A percentile compares a stretch with the other conserved stretches of the same genome.
Evolutionary conservation across 2,888 invertebrate species (phyloP).

Genomic region (Nomada ruficornis): DNA sequence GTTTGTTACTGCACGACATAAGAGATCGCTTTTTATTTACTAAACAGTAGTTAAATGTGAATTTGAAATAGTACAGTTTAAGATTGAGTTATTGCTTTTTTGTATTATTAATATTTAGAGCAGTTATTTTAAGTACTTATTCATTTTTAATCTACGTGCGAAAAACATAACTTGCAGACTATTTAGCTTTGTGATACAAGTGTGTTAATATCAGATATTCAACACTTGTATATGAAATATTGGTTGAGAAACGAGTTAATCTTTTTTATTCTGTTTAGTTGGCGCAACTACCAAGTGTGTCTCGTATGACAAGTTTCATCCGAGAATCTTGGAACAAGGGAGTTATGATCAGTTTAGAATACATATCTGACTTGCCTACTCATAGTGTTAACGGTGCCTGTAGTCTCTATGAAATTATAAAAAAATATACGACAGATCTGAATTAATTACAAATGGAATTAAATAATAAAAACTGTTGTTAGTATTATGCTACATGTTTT

Average conservation of each 20-base stretch:
- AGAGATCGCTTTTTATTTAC: neutral
- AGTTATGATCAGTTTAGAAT: conserved; percentile 74
- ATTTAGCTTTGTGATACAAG: no score
- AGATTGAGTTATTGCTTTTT: no score
- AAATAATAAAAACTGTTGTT: conserved; percentile 17
- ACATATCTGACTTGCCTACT: conserved; percentile 72
- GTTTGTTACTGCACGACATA: neutral
- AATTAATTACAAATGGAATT: conserved; percentile 9
- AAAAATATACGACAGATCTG: conserved; percentile 30
- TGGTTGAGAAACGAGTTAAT: neutral
- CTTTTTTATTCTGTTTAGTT: conserved; percentile 6
- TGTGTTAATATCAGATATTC: no score
- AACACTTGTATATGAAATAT: neutral
- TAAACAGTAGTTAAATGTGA: no score
- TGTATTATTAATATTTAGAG: neutral
- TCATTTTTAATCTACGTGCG: neutral
- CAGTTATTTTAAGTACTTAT: neutral
- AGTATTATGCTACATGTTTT: conserved; percentile 37
- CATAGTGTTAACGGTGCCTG: conserved; percentile 70
- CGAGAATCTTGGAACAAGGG: conserved; percentile 76
- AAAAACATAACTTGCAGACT: neutral
- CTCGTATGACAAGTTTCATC: conserved; percentile 59
- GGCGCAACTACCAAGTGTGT: conserved; percentile 67
- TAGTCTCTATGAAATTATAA: conserved; percentile 15
- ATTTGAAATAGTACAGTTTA: no score